These are phyloP conservation scores for Erinaceus europaeus DNA, from an alignment of 2,113 vertebrate species.

Conservation along the genomic window DNA sequence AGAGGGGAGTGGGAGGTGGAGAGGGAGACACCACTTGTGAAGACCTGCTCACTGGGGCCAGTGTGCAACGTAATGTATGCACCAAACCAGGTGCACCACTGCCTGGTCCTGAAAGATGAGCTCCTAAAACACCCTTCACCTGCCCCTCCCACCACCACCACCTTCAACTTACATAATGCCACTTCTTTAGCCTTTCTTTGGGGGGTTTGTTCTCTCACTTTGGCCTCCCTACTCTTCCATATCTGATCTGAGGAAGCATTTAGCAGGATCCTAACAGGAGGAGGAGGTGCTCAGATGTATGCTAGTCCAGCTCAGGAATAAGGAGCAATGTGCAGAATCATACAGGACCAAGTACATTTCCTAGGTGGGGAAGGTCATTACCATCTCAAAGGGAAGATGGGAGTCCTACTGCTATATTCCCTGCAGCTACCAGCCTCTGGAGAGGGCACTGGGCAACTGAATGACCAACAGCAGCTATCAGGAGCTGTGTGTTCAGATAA, in stretches of 20 bases:
- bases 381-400: not conserved
- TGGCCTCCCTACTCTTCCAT: not conserved
- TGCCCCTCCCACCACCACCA: not conserved
- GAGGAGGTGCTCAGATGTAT: not conserved
- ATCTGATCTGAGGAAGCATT: not conserved
- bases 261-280: not conserved
- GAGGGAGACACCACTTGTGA: no score
- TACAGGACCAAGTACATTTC: not conserved
- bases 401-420: fast-evolving
- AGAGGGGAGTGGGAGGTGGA: no score
- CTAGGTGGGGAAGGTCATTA: fast-evolving
- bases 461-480: conserved; percentile 55
- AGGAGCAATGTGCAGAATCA: fast-evolving
- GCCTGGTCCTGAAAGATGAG: not conserved
- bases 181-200: not conserved
- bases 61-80: no score
- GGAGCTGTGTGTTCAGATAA: conserved; percentile 70
- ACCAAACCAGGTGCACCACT: no score
- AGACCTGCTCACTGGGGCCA: no score
- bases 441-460: conserved; percentile 61
- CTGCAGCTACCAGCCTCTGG: not conserved
- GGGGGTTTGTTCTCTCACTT: conserved; percentile 20
- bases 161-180: not conserved
- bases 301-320: not conserved
- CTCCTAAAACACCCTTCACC: not conserved